Conservation (phyloP, 92 coral and sea anemone genomes). For the Bergia sp. region DNA sequence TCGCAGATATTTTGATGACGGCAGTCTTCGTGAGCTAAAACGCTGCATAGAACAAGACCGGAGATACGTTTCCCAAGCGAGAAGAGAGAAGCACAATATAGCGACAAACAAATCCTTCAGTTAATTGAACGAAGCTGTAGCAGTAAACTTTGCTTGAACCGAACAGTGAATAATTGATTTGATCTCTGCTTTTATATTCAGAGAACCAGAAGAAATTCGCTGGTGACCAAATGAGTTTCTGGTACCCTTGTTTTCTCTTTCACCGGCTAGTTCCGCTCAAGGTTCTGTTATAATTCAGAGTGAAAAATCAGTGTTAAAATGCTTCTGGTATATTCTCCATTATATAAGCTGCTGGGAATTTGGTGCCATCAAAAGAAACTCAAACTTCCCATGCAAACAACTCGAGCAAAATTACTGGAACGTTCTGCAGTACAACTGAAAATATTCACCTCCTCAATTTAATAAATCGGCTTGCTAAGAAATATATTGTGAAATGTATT, state of each 20-base stretch:
- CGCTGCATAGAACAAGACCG: constrained; percentile 17
- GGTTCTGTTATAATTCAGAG: neutral
- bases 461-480: neutral
- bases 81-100: neutral
- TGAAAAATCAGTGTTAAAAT: neutral
- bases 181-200: neutral
- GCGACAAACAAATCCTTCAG: neutral
- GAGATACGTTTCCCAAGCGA: neutral
- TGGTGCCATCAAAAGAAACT: no score
- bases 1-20: constrained; percentile 5
- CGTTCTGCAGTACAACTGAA: neutral
- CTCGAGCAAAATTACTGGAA: neutral
- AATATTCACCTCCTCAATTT: neutral
- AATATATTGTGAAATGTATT: no score
- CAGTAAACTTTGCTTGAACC: neutral
- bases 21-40: neutral
- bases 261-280: neutral
- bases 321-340: neutral
- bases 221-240: constrained; percentile 30
- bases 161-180: neutral
- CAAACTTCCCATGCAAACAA: neutral
- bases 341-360: neutral
- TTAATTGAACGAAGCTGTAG: neutral
- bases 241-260: neutral
- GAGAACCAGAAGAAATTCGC: constrained; percentile 13